Evolutionary conservation across 2,797 vertebrate species (phyloP).

Genomic region (Rhinoraja longicauda): DNA sequence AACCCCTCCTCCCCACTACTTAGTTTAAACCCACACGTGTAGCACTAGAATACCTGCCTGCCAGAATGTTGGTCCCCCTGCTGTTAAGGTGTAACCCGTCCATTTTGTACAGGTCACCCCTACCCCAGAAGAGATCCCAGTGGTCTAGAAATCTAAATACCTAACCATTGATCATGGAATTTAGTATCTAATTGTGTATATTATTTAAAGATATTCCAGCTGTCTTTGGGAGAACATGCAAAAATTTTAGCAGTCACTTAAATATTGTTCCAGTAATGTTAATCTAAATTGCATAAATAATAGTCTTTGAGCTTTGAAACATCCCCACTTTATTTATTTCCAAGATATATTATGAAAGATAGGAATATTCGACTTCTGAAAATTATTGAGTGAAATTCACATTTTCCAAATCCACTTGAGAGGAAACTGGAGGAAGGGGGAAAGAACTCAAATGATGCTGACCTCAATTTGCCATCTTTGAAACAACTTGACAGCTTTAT

Average conservation of each 20-base stretch:
- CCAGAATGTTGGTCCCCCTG: no score
- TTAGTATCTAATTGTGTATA: background rate
- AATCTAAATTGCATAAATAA: background rate
- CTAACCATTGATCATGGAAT: no score
- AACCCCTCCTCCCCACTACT: no score
- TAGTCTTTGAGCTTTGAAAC: background rate
- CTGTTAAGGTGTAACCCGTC: no score
- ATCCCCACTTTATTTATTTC: background rate
- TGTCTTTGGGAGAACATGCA: background rate
- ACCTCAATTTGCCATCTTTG: conserved; percentile 37
- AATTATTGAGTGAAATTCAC: background rate
- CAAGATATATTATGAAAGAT: background rate
- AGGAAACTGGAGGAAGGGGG: background rate
- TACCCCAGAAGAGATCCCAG: no score
- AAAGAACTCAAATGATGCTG: conserved; percentile 30
- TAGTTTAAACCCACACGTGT: no score
- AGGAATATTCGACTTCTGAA: background rate
- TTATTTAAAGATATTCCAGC: background rate
- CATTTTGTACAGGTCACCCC: no score
- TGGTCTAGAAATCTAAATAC: no score
- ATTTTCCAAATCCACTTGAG: background rate
- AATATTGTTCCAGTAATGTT: background rate
- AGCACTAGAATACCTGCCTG: no score
- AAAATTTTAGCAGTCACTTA: background rate
- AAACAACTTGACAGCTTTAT: conserved; percentile 38